Evolutionary conservation across 1,140 invertebrate genomes (phyloP).

Genomic region (Leptonema lineaticorne): DNA sequence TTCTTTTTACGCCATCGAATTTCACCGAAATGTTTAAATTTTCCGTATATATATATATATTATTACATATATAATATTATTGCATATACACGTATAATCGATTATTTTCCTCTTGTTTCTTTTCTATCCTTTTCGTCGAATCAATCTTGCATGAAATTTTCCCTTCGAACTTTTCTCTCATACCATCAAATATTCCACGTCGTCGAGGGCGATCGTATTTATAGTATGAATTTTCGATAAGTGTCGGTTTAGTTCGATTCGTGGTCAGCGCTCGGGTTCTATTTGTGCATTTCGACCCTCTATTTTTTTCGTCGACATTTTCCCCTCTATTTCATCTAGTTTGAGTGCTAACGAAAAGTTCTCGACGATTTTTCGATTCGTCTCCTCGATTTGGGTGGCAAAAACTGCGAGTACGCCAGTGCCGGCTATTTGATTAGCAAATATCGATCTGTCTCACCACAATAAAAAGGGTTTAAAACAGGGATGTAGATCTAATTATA

Average conservation of each 20-base stretch:
- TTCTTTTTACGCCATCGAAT: too few relatives aligned
- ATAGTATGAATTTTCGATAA: not conserved
- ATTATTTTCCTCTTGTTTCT: too few relatives aligned
- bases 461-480: constrained; percentile 14
- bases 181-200: not conserved
- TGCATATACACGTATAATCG: too few relatives aligned
- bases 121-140: too few relatives aligned
- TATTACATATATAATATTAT: not conserved
- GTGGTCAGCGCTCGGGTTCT: not conserved
- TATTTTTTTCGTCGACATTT: not conserved
- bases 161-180: not conserved
- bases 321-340: not conserved
- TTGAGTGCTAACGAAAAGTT: not conserved
- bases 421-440: constrained; percentile 27
- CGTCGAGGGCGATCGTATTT: not conserved
- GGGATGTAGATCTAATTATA: not conserved
- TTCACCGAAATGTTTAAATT: not conserved
- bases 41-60: not conserved
- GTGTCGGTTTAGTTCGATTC: constrained; percentile 10
- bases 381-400: not conserved
- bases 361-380: not conserved
- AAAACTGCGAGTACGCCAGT: constrained; percentile 11
- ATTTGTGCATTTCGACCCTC: not conserved
- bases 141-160: not conserved
- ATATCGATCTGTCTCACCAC: constrained; percentile 28